These are phyloP conservation scores for Synodontis membranacea DNA, from an alignment of 2,113 vertebrate genomes.

Conservation along the genomic window DNA sequence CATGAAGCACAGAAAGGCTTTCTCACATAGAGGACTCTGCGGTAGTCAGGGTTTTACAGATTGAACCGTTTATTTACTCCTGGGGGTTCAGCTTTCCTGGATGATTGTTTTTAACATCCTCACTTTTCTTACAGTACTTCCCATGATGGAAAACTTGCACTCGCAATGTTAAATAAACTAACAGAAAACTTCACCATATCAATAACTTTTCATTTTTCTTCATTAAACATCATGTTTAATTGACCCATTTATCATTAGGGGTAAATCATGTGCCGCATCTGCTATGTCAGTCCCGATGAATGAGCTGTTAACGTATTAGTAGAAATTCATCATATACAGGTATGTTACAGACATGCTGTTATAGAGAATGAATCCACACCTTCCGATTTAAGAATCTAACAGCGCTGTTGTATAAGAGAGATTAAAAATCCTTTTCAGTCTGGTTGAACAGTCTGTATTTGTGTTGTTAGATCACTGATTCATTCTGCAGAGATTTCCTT, in stretches of 20 bases:
- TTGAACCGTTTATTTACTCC: constrained; percentile 13
- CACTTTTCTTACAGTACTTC: background rate
- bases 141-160: background rate
- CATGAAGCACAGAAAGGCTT: background rate
- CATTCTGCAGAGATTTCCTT: background rate
- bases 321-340: no score
- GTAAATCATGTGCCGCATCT: background rate
- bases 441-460: background rate
- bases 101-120: background rate
- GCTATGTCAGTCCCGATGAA: background rate
- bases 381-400: background rate
- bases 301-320: background rate
- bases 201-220: background rate
- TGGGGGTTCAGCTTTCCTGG: background rate
- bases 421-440: background rate
- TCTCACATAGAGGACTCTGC: background rate
- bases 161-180: background rate
- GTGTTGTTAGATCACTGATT: background rate
- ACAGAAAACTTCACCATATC: background rate
- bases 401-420: background rate
- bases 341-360: no score
- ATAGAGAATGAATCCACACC: background rate
- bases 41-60: background rate
- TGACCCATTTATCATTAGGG: background rate
- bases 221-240: background rate